Base-by-base conservation (phyloP, 2,797 vertebrate genomes). In the Atherinosoma microstoma region DNA sequence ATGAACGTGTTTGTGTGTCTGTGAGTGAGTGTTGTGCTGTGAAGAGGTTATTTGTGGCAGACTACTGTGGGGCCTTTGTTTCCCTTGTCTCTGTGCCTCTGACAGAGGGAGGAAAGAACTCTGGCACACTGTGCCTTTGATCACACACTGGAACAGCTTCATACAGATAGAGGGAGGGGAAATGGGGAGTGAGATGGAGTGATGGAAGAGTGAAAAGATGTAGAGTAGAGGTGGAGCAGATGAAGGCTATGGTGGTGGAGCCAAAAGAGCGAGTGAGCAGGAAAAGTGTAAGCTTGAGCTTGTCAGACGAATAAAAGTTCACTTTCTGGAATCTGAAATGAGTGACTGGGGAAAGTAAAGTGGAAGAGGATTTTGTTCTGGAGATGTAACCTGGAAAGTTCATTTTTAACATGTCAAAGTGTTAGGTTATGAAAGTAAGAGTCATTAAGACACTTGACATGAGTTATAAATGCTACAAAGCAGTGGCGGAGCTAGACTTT, bases 11-110 rank as follows among this genome's bases (percentile, higher is more conserved):
- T 64, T 85, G 83, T 72, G 87, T 64, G 85, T 66, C 78, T 70
- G 63, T n/a, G 73, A 78, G 64, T 7, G 70, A 71, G 58, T 70
- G 81, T 82, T 80, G 66, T 65, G 80, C 73, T 75, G 78, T 75
- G 78, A 84, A 79, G 85, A 85, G 90, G 87, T 91, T 93, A 92
- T 92, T 93, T 92, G 89, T 84, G 86, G 90, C 86, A 91, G 89
- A 91, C 80, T 84, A 91, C 92, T 91, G 88, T 90, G 86, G 82
- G 73, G 82, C 80, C 86, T 92, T 92, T 92, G 90, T 92, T 91
- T 92, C 80, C 70, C 67, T 68, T 36, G 70, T 85, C 85, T 92
- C 84, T 85, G 68, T 75, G 88, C 84, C 68, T 86, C 89, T 91
- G 89, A 91, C 81, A 87, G 86, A 89, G 77, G 76, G 80, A 89